Percentiles rank a stretch among this genome's conserved stretches.
Conservation (phyloP, 2,113 vertebrate genomes). For the Oenanthe oenanthe region DNA sequence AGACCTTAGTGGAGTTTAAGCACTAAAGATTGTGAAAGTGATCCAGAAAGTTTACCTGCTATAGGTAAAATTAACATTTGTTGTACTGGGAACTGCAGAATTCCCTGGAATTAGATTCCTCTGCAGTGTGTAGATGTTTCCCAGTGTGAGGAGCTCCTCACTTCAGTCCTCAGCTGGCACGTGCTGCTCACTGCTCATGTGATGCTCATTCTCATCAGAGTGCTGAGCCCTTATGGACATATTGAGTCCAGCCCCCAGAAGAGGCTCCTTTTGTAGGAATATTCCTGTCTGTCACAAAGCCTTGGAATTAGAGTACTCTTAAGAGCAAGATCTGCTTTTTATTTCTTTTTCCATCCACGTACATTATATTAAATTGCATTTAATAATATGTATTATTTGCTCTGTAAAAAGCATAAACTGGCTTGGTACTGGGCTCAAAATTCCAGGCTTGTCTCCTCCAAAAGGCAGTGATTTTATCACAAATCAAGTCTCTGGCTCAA, state of each 20-base stretch:
- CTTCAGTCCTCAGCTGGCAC: not conserved
- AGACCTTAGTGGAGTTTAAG: not conserved
- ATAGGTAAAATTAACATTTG: not conserved
- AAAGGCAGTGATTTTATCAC: not conserved
- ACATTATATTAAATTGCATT: not conserved
- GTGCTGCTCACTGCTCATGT: not conserved
- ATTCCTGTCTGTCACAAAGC: not conserved
- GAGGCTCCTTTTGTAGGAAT: not conserved
- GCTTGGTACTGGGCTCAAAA: not conserved
- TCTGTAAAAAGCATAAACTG: not conserved
- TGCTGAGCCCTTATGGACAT: not conserved
- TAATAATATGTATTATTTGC: not conserved
- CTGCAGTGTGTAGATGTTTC: not conserved
- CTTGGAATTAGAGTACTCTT: not conserved
- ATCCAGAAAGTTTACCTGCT: not conserved
- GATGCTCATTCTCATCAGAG: not conserved
- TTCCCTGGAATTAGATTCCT: not conserved
- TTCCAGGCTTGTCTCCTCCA: not conserved
- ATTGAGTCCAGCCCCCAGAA: not conserved
- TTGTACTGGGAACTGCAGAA: not conserved
- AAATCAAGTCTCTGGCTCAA: not conserved
- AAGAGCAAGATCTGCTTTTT: not conserved
- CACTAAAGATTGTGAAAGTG: not conserved
- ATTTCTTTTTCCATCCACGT: not conserved
- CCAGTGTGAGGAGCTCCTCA: not conserved